These are phyloP conservation scores for Ophraella communa DNA, from an alignment of 2,888 invertebrate species.

Conservation along the genomic window DNA sequence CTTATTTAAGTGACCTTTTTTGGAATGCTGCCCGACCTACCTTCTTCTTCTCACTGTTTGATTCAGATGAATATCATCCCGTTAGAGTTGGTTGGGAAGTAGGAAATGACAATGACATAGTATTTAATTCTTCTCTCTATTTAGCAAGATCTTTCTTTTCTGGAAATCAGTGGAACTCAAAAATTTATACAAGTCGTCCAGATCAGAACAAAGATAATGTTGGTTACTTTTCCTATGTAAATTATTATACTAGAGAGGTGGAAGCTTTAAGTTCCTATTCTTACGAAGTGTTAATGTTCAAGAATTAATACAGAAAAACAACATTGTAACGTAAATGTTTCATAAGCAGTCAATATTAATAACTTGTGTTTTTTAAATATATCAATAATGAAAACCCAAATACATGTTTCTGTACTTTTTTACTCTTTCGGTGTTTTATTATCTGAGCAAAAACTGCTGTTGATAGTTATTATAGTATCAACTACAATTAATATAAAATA, in stretches of 20 bases:
- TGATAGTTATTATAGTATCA: no score
- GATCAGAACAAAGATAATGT: background rate
- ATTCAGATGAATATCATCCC: conserved; percentile 1
- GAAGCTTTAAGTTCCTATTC: accelerated
- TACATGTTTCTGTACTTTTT: no score
- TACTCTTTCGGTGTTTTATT: no score
- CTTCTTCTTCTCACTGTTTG: background rate
- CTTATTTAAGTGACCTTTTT: background rate
- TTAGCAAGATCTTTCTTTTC: background rate
- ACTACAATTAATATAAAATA: no score
- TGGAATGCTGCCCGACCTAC: background rate
- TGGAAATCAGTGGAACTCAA: background rate
- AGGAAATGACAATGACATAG: background rate
- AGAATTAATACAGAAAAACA: no score
- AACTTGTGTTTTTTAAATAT: no score
- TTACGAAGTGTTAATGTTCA: background rate
- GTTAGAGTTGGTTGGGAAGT: conserved; percentile 11
- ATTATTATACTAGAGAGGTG: background rate
- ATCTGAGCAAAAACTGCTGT: no score
- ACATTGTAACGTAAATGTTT: no score
- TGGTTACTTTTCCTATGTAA: background rate
- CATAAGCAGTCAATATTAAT: no score
- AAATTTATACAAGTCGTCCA: conserved; percentile 6
- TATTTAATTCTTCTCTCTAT: conserved; percentile 3
- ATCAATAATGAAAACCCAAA: no score